Evolutionary conservation across 2,888 invertebrate genomes (phyloP), one percentile per base, ranked within the genome.

Genomic region (Corbicula japonica): DNA sequence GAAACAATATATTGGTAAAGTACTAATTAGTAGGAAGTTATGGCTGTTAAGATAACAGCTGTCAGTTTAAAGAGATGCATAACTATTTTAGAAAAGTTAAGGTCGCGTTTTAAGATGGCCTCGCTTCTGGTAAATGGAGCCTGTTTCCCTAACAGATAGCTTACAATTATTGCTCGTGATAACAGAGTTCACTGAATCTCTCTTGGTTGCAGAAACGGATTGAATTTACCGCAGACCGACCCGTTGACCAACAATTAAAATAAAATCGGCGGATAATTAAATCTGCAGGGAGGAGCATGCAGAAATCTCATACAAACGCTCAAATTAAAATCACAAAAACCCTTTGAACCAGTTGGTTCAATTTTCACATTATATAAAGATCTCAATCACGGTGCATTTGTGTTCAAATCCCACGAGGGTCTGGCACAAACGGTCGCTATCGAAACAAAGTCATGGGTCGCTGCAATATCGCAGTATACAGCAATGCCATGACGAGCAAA

Each of bases 401-500:
- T 52, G 52, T 50, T 41, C 54, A 41, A 61, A 61, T 50, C 65
- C 48, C 66, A 66, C 28, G 30, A 52, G 66, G 52, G 38, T 28
- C 41, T 41, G 38, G 50, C 28, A 70, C 69, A 78, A 78, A 78
- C 58, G 73, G 23, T 58, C 41, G 35, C 58, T 65, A 78, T 78
- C 78, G 61, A 32, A n/a, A 50, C 60, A 5, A 10, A 35, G 72
- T 65, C 61, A 73, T 38, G 81, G 54, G 23, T 74, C 74, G 63
- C 30, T 77, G 77, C 30, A 65, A 56, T 58, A 60, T 44, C 73
- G 66, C 66, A 79, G 83, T 76, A 76, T 54, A 34, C 52, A 52
- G 50, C 44, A 50, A 75, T 44, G 62, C 83, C 83, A 61, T 83
- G 83, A 83, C 83, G 77, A 44, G 50, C 54, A 74, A 77, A 83